Evolutionary conservation across 1,140 invertebrate species (phyloP).

Genomic region (Proctacanthus coquilletti): DNA sequence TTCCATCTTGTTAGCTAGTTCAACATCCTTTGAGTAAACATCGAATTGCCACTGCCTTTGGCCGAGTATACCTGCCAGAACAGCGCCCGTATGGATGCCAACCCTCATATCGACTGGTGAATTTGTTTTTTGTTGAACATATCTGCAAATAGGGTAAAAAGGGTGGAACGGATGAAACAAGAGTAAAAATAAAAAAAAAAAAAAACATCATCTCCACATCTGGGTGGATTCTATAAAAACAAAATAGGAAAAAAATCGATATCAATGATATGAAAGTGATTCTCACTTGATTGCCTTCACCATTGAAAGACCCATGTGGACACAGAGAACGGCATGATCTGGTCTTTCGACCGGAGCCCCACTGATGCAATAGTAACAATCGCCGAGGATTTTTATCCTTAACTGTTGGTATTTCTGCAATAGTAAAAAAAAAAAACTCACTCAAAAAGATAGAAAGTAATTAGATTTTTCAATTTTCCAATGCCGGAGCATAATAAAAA

Average conservation of each 20-base stretch:
- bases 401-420: slow-evolving; percentile 82
- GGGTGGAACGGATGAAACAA: slow-evolving; percentile 3
- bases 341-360: slow-evolving; percentile 73
- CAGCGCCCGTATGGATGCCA: slow-evolving; percentile 91
- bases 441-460: too few species aligned
- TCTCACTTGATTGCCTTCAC: slow-evolving; percentile 90
- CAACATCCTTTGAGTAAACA: slow-evolving; percentile 94
- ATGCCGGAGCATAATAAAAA: slow-evolving; percentile 13
- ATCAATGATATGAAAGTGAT: too few species aligned
- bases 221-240: too few species aligned
- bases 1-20: slow-evolving; percentile 97
- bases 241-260: too few species aligned
- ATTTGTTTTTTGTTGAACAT: slow-evolving; percentile 88
- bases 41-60: slow-evolving; percentile 98
- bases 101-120: slow-evolving; percentile 96
- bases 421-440: slow-evolving; percentile 1
- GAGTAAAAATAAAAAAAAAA: not conserved
- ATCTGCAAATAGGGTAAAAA: slow-evolving; percentile 36
- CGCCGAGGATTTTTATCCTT: slow-evolving; percentile 87
- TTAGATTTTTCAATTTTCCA: too few species aligned
- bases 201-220: slow-evolving; percentile 3
- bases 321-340: slow-evolving; percentile 85
- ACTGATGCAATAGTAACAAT: slow-evolving; percentile 93
- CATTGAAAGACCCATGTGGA: slow-evolving; percentile 92
- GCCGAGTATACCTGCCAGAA: slow-evolving; percentile 89